Conservation (phyloP, 2,797 vertebrate species). For the Girardinus metallicus region DNA sequence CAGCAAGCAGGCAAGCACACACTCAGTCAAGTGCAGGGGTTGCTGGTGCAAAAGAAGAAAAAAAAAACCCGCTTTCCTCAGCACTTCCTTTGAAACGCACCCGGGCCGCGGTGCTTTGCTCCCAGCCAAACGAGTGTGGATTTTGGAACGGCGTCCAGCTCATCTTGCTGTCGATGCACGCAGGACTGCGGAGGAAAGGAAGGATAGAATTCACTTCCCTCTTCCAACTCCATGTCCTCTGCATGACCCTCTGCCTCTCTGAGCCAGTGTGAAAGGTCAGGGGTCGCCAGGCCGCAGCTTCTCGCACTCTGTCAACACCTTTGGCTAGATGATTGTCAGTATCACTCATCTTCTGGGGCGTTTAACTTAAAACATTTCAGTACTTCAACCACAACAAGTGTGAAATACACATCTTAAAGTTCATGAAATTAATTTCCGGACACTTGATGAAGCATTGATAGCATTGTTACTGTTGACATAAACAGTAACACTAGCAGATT, state of each 20-base stretch:
- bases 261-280: constrained; percentile 63
- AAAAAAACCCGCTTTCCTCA: constrained; percentile 80
- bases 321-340: constrained; percentile 13
- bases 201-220: constrained; percentile 73
- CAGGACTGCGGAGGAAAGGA: constrained; percentile 60
- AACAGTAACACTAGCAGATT: too few relatives aligned
- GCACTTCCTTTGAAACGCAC: constrained; percentile 78
- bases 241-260: constrained; percentile 57
- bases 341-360: constrained; percentile 6
- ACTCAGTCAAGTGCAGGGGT: constrained; percentile 65
- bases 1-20: constrained; percentile 48
- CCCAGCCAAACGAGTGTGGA: constrained; percentile 71
- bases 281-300: constrained; percentile 32
- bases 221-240: constrained; percentile 63
- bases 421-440: neutral
- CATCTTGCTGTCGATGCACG: constrained; percentile 74
- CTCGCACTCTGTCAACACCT: constrained; percentile 44
- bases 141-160: constrained; percentile 75
- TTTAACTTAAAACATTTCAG: constrained; percentile 2
- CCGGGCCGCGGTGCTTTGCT: constrained; percentile 62
- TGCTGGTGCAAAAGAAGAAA: constrained; percentile 45
- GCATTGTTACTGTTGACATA: neutral
- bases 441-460: neutral
- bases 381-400: constrained; percentile 8
- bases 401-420: neutral